phyloP scores from a whole-genome alignment of 1,140 invertebrate species.

The Caenorhabditis latens region DNA sequence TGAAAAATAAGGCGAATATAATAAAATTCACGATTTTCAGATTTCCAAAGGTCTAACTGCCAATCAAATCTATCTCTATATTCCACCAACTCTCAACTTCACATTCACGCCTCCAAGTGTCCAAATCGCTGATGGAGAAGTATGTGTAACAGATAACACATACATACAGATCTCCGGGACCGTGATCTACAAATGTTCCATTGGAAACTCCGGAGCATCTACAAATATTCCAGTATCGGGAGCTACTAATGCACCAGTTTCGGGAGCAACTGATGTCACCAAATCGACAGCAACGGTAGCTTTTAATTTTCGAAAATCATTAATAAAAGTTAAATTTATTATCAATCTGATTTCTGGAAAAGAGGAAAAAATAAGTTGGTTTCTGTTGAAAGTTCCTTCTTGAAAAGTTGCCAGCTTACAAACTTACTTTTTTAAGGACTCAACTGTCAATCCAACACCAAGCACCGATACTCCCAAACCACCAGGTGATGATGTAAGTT shows the following conservation, averaged over 20 bases:
- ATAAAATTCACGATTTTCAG: background rate
- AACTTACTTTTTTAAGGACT: no score
- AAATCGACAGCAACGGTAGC: no score
- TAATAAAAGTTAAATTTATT: no score
- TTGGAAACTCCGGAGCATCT: background rate
- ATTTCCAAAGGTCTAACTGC: background rate
- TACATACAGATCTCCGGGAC: background rate
- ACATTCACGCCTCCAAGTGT: slow-evolving; percentile 11
- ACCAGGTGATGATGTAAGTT: no score
- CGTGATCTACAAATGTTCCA: background rate
- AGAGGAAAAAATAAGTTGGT: no score
- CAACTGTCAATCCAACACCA: no score
- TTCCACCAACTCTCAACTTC: slow-evolving; percentile 3
- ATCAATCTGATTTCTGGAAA: no score
- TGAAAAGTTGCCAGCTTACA: no score
- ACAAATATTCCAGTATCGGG: background rate
- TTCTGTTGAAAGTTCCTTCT: no score
- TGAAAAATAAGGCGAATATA: background rate
- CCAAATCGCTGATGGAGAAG: background rate
- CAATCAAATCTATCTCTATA: slow-evolving; percentile 17
- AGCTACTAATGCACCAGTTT: background rate
- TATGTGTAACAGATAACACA: background rate
- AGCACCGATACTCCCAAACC: no score
- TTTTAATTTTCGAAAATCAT: no score
- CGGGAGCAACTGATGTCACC: background rate